A percentile compares a stretch with the other conserved stretches of the same genome.
These are phyloP conservation scores for Hyperoplus lanceolatus DNA, from an alignment of 2,797 vertebrate genomes.

Conservation along the genomic window DNA sequence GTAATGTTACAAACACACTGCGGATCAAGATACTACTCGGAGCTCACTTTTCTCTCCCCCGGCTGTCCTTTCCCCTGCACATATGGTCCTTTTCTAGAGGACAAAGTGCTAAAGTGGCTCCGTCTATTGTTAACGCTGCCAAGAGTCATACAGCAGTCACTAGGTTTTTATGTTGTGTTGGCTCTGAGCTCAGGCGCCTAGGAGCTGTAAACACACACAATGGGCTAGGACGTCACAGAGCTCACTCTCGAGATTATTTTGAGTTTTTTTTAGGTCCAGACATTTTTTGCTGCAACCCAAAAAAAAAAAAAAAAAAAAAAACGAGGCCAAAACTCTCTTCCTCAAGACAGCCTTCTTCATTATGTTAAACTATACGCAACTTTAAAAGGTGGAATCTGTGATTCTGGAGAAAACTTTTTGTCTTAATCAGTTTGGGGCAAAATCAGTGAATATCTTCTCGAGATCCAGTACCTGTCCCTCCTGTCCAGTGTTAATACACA, in stretches of 20 bases:
- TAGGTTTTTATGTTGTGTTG: constrained; percentile 4
- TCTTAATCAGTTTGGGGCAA: too few species aligned
- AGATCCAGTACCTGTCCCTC: too few species aligned
- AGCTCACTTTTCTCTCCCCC: constrained; percentile 30
- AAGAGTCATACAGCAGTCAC: constrained; percentile 9
- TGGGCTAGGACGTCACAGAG: not conserved
- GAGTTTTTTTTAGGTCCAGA: not conserved
- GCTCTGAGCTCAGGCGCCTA: not conserved
- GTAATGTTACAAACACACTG: constrained; percentile 34
- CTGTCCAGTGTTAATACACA: too few species aligned
- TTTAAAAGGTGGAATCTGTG: too few species aligned
- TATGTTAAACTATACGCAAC: not conserved
- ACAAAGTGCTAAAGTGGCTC: constrained; percentile 1
- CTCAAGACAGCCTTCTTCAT: not conserved
- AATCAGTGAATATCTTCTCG: too few species aligned
- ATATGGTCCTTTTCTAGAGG: constrained; percentile 22
- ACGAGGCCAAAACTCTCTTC: not conserved
- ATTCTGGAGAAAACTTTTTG: too few species aligned
- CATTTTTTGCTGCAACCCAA: not conserved
- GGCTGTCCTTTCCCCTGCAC: constrained; percentile 40
- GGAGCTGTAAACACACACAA: constrained; percentile 23
- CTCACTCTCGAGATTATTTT: constrained; percentile 22
- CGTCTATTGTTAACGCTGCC: constrained; percentile 15
- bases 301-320: constrained; percentile 31
- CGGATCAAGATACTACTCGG: not conserved